Evolutionary conservation across 2,113 vertebrate genomes (phyloP), one percentile per base, ranked within the genome.

Genomic region (Ptilorrhoa leucosticta): DNA sequence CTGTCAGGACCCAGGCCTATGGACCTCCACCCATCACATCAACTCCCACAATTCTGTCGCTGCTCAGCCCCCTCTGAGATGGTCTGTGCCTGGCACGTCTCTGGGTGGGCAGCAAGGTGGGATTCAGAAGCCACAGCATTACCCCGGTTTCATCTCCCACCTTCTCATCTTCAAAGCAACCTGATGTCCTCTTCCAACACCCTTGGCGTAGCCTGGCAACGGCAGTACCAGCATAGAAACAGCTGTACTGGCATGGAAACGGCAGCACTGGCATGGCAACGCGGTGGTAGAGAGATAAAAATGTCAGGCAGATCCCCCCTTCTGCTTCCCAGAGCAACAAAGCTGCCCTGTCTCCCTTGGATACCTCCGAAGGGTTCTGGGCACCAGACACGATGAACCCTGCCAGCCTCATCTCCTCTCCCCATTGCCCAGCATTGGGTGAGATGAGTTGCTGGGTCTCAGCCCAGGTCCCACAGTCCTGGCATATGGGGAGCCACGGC

Each of bases 71-170:
- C 4, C 15, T 69, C 57, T 1, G 1, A 47, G 26, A 39, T 4
- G 0, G 7, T 21, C n/a, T n/a, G 7, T 28, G 50, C 37, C n/a
- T 2, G 1, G 35, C 15, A 47, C 21, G 9, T 57, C 15, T 35
- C 51, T 24, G 33, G 16, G n/a, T 2, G 3, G 31, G 44, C 54
- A 91, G 56, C 0, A 2, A 47, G 24, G 24, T 18, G 33, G 19
- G 35, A 60, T 47, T 83, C 28, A 68, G 56, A 73, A 28, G 10
- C 5, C 27, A 57, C 15, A 14, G 44, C 31, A 77, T 24, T 7
- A 39, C 6, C 15, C 24, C 0, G 0, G 35, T 51, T 92, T 84
- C 11, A n/a, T 82, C 31, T 84, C 40, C 15, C 0, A 0, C 70
- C 47, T 54, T 69, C 60, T 89, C 51, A 75, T 89, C 51, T 64